phyloP scores from a whole-genome alignment of 2,888 invertebrate species.

The Cryptocephalus primarius region DNA sequence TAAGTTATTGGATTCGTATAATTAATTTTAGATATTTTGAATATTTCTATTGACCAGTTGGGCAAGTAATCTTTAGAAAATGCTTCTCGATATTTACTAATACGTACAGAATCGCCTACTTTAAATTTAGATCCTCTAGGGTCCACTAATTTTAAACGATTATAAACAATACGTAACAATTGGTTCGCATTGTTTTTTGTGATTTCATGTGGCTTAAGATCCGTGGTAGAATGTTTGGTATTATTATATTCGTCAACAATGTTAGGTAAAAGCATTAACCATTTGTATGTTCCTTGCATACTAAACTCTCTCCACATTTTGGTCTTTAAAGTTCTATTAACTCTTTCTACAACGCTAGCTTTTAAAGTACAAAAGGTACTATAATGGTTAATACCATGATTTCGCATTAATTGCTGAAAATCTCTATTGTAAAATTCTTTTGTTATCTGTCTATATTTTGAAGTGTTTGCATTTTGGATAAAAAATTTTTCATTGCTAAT shows the following conservation, averaged over 20 bases:
- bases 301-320: slow-evolving; percentile 22
- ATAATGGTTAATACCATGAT: slow-evolving; percentile 18
- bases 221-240: slow-evolving; percentile 26
- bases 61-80: slow-evolving; percentile 29
- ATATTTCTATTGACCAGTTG: slow-evolving; percentile 28
- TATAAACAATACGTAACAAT: slow-evolving; percentile 15
- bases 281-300: slow-evolving; percentile 21
- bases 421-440: slow-evolving; percentile 22
- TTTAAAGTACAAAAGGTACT: slow-evolving; percentile 12
- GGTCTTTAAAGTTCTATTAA: slow-evolving; percentile 17
- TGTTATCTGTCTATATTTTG: slow-evolving; percentile 8
- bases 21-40: slow-evolving; percentile 21
- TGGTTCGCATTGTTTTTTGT: slow-evolving; percentile 23
- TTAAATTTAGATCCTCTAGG: slow-evolving; percentile 7
- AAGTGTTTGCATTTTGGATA: not conserved
- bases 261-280: slow-evolving; percentile 11
- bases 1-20: slow-evolving; percentile 24
- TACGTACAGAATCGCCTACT: slow-evolving; percentile 16
- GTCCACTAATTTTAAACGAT: slow-evolving; percentile 15
- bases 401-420: slow-evolving; percentile 17
- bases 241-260: slow-evolving; percentile 22
- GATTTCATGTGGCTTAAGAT: slow-evolving; percentile 24
- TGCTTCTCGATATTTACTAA: slow-evolving; percentile 21
- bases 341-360: slow-evolving; percentile 16
- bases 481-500: slow-evolving; percentile 10